phyloP scores from a whole-genome alignment of 2,797 vertebrate species.

The Enteromius thamalakanensis region DNA sequence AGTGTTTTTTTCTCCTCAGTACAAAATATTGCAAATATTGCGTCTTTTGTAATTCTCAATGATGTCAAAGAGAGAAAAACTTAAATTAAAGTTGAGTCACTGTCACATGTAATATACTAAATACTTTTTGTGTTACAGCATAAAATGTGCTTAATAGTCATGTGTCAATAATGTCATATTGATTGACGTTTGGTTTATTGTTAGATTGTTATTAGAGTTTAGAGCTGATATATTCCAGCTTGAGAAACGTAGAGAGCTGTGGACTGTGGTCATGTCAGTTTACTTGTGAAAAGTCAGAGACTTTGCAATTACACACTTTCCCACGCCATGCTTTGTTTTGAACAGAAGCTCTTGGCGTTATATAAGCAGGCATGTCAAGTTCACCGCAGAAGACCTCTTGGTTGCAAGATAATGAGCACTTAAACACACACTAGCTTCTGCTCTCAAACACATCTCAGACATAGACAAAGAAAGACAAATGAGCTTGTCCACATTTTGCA shows the following conservation, averaged over 20 bases:
- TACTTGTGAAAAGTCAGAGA: not conserved
- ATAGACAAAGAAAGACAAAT: not conserved
- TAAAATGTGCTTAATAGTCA: not conserved
- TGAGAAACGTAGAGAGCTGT: not conserved
- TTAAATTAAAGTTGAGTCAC: not conserved
- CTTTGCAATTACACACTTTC: constrained; percentile 3
- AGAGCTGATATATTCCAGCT: not conserved
- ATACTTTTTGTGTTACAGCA: not conserved
- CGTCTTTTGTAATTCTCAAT: not conserved
- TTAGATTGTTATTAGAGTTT: not conserved
- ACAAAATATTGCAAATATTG: not conserved
- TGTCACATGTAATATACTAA: not conserved
- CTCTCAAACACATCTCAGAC: constrained; percentile 15
- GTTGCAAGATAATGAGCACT: not conserved
- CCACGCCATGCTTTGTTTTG: constrained; percentile 11
- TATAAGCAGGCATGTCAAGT: constrained; percentile 22
- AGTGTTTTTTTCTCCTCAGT: not conserved
- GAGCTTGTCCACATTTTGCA: not conserved
- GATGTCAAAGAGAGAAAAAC: not conserved
- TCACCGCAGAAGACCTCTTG: not conserved
- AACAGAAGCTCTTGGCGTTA: constrained; percentile 14
- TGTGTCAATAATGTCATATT: not conserved
- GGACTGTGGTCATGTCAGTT: constrained; percentile 23
- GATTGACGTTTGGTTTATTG: not conserved
- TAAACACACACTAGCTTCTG: not conserved